phyloP scores from a whole-genome alignment of 2,113 vertebrate genomes.

The Phoenicopterus ruber region DNA sequence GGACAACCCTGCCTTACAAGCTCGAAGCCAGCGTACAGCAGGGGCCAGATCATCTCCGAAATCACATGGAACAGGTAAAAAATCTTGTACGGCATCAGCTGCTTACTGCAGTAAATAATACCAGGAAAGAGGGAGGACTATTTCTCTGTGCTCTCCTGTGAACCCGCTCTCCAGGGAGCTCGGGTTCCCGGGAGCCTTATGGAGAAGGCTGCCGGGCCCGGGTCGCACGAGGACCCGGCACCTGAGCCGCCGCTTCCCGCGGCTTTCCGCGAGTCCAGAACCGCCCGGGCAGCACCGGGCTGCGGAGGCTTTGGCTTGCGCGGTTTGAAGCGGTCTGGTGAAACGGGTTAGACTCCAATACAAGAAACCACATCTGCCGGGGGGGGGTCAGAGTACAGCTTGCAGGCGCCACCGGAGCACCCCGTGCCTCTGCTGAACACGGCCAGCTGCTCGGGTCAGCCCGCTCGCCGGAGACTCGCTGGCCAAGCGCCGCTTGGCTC shows the following conservation, averaged over 20 bases:
- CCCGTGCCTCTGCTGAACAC: rapidly evolving
- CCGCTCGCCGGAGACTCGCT: neutral
- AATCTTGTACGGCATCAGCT: neutral
- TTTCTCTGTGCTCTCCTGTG: neutral
- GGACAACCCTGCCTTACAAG: neutral
- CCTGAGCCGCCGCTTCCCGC: neutral
- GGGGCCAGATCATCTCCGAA: neutral
- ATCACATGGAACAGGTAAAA: neutral
- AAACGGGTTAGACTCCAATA: rapidly evolving
- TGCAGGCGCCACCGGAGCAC: neutral
- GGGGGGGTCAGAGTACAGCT: no score
- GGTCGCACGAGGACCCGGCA: neutral
- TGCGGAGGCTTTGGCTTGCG: neutral
- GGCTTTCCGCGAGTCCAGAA: neutral
- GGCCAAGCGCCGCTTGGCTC: rapidly evolving
- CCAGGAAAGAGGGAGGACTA: no score
- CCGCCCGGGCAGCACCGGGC: neutral
- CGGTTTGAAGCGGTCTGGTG: rapidly evolving
- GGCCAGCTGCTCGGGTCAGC: neutral
- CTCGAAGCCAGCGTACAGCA: neutral
- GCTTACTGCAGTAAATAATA: neutral
- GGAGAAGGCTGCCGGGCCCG: neutral
- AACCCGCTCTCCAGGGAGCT: neutral
- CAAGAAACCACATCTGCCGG: neutral
- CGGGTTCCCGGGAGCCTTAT: neutral